Evolutionary conservation across 1,140 invertebrate genomes (phyloP).

Genomic region (Gryllus bimaculatus): DNA sequence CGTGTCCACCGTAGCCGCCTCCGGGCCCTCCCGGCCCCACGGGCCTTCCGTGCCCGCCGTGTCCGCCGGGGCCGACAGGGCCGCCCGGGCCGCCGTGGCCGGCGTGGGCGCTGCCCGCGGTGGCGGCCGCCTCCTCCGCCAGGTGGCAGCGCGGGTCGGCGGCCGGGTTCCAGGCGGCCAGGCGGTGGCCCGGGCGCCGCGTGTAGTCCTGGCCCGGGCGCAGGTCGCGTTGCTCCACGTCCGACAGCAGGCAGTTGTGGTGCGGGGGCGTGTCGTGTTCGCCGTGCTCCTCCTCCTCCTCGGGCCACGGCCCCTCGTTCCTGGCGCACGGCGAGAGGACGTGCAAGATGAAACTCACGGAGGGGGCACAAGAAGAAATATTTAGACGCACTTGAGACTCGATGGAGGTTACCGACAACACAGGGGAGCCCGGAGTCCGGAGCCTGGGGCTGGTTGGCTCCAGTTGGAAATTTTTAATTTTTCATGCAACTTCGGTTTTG

Average conservation of each 20-base stretch:
- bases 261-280: constrained; percentile 9
- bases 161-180: constrained; percentile 52
- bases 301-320: background rate
- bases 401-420: too few relatives aligned
- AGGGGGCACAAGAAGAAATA: too few relatives aligned
- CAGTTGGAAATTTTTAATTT: too few relatives aligned
- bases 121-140: background rate
- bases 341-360: too few relatives aligned
- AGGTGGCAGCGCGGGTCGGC: constrained; percentile 34
- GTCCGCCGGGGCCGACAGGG: background rate
- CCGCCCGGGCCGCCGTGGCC: too few relatives aligned
- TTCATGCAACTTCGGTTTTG: too few relatives aligned
- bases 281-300: background rate
- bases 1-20: too few relatives aligned
- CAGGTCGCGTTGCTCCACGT: constrained; percentile 56
- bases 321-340: background rate
- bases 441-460: too few relatives aligned
- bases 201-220: constrained; percentile 53
- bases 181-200: constrained; percentile 45
- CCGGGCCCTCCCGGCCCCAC: background rate
- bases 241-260: constrained; percentile 54
- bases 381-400: too few relatives aligned
- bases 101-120: too few relatives aligned
- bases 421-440: too few relatives aligned
- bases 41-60: background rate